Evolutionary conservation across 2,113 vertebrate species (phyloP), one percentile per base, ranked within the genome.

Genomic region (Octodon degus): DNA sequence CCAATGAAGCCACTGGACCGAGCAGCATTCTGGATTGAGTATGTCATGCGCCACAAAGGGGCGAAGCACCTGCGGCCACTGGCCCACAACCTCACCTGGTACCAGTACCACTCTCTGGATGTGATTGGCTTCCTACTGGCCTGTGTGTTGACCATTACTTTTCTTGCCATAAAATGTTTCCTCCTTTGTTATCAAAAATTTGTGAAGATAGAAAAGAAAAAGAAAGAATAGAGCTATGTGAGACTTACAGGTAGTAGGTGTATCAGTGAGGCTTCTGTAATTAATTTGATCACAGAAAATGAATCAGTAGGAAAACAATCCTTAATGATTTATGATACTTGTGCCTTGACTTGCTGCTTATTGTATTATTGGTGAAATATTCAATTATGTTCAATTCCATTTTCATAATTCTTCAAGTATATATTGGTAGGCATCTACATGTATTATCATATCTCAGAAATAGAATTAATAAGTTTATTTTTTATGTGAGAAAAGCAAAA

Each of bases 141-240:
- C 9, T 86, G 98, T 20, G 40, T 85, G 43, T 89, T 98, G 47
- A 40, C 47, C 58, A 8, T 97, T 34, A 3, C 94, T 50, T 95
- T 99, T 63, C 37, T 98, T 83, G 80, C 98, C 87, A 79, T 98
- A 37, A 99, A 99, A 96, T 98, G 97, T 82, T 99, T 98, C 86
- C 92, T 95, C 1, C 98, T 98, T 94, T 98, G 98, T 83, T 98
- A 97, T 53, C 63, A 89, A 27, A 98, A 93, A 85, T 97, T 50
- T 70, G 7, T 19, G 2, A n/a, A 70, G 34, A 70, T 20, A 70
- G 68, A 34, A 19, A n/a, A 70, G 34, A n/a, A n/a, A 16, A 70
- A 70, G 67, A 72, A 72, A n/a, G n/a, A 72, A 7, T 37, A 72
- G 70, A 37, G 70, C 70, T 72, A 50, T 50, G 70, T 72, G 67